phyloP scores from a whole-genome alignment of 2,113 vertebrate species.

The Nematolebias whitei region DNA sequence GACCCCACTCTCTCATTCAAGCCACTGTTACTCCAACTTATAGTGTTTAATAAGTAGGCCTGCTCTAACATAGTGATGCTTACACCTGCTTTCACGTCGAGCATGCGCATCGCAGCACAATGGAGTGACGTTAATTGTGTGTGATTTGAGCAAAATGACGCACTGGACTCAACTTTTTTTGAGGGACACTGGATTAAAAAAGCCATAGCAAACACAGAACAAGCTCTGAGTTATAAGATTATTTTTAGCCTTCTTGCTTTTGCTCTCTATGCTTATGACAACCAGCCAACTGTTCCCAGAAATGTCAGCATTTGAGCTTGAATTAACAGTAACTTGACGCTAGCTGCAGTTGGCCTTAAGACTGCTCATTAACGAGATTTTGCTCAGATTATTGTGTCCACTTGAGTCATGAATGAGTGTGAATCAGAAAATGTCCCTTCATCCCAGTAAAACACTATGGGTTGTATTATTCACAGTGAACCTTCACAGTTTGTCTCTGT shows the following conservation, averaged over 20 bases:
- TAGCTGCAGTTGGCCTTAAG: background rate
- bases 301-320: too few species aligned
- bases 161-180: constrained; percentile 15
- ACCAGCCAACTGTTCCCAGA: too few species aligned
- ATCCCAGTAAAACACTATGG: constrained; percentile 8
- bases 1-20: constrained; percentile 15
- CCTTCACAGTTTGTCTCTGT: constrained; percentile 17
- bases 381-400: background rate
- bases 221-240: too few species aligned
- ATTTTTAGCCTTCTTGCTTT: too few species aligned
- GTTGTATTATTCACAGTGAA: too few species aligned
- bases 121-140: constrained; percentile 37
- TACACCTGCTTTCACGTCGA: constrained; percentile 43
- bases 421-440: constrained; percentile 20
- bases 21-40: constrained; percentile 20
- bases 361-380: background rate
- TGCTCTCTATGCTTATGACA: too few species aligned
- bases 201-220: too few species aligned
- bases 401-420: constrained; percentile 19
- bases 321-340: background rate
- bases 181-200: background rate
- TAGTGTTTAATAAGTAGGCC: background rate
- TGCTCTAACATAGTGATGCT: constrained; percentile 16
- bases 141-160: constrained; percentile 31
- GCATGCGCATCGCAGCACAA: constrained; percentile 48